phyloP scores from a whole-genome alignment of 2,797 vertebrate species.

The Enteromius mattozi region DNA sequence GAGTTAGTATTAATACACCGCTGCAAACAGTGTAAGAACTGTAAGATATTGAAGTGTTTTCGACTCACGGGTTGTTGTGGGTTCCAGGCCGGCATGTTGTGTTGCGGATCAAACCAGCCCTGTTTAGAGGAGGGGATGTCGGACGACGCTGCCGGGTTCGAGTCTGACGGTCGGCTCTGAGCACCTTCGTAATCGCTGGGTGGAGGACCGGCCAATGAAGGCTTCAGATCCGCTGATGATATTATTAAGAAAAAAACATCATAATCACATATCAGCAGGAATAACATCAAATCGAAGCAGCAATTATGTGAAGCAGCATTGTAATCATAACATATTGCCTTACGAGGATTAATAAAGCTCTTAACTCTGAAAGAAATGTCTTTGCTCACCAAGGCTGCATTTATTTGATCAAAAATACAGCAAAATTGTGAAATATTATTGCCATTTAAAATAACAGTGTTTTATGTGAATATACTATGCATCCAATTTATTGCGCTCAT shows the following conservation, averaged over 20 bases:
- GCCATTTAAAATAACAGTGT: no score
- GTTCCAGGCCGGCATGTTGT: conserved; percentile 91
- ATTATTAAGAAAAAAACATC: not conserved
- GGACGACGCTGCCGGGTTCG: conserved; percentile 82
- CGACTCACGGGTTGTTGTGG: conserved; percentile 86
- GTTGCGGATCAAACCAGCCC: conserved; percentile 92
- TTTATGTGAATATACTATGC: no score
- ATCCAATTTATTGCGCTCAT: no score
- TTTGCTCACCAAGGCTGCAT: no score
- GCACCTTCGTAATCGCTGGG: conserved; percentile 85
- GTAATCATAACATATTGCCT: not conserved
- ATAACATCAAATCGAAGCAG: no score
- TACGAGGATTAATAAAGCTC: no score
- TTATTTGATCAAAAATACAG: no score
- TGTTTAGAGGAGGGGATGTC: conserved; percentile 89
- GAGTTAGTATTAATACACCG: not conserved
- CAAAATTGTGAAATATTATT: no score
- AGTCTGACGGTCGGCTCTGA: conserved; percentile 80
- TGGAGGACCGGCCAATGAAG: conserved; percentile 81
- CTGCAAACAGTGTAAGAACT: not conserved
- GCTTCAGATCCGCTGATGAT: conserved; percentile 84
- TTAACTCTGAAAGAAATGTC: no score
- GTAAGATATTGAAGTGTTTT: not conserved
- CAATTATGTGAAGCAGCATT: not conserved
- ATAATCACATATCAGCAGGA: not conserved